These are phyloP conservation scores for Oxystoma pomonae DNA, from an alignment of 2,888 invertebrate genomes.

Conservation along the genomic window DNA sequence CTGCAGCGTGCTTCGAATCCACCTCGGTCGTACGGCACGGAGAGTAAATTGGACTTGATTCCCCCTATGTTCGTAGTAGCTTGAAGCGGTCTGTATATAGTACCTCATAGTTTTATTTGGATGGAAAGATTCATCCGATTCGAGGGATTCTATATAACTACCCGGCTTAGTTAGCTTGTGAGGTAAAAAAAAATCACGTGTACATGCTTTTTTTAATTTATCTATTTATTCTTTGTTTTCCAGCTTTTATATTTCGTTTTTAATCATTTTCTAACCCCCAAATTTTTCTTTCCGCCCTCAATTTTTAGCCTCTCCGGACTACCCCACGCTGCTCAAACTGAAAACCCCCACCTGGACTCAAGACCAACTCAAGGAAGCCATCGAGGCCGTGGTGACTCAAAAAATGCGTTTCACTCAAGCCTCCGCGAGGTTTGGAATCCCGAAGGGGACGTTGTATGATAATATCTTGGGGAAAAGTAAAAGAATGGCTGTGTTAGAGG, in stretches of 20 bases:
- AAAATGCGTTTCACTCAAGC: slow-evolving; percentile 76
- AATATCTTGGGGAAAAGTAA: slow-evolving; percentile 74
- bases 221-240: neutral
- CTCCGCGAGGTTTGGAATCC: slow-evolving; percentile 65
- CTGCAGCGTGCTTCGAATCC: no score
- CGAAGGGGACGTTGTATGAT: slow-evolving; percentile 74
- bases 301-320: slow-evolving; percentile 37
- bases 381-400: slow-evolving; percentile 70
- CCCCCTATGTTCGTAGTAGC: no score
- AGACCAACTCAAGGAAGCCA: slow-evolving; percentile 69
- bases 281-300: no score
- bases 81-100: no score
- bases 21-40: no score
- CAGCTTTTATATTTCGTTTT: neutral
- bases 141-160: no score
- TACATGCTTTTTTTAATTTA: no score
- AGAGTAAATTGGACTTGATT: no score
- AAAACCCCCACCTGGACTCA: slow-evolving; percentile 75
- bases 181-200: no score
- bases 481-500: slow-evolving; percentile 70
- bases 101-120: no score
- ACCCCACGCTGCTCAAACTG: slow-evolving; percentile 64
- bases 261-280: neutral
- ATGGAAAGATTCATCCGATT: no score
- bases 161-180: no score